Evolutionary conservation across 2,888 invertebrate genomes (phyloP), one percentile per base, ranked within the genome.

Genomic region (Cyclophora albipunctata): DNA sequence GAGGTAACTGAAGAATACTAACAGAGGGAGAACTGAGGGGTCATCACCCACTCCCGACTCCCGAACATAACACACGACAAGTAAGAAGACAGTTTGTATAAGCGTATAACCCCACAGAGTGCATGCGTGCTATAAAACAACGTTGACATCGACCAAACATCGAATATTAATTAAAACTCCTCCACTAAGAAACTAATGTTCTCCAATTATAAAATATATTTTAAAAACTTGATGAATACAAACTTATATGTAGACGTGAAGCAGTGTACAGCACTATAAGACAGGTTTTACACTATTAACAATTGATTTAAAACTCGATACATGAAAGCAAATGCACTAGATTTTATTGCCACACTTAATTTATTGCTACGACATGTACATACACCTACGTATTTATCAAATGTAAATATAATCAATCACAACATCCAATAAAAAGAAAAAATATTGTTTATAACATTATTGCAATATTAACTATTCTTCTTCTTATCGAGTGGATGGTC

Each of bases 361-460:
- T 85, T 88, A 88, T 88, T 88, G 87, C 87, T 88, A 88, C 85
- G 75, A 85, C 83, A 86, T 79, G 78, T 73, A 79, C 67, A 72
- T 78, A 84, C 74, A 64, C 75, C 83, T 84, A 84, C 79, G 71
- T 79, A 74, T 69, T 70, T 69, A 74, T 77, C 76, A 74, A 73
- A 75, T 74, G 81, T 81, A 83, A 82, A 84, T 84, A 80, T 77
- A 20, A 75, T 82, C 77, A 81, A 75, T 81, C 79, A 86, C 85
- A 85, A 87, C 85, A 85, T 86, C 74, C 73, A 82, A 82, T 83
- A 81, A 81, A 86, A 81, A 68, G 71, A 78, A 53, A 52, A 71
- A 85, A 81, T 78, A 80, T 79, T 73, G 71, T 81, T 69, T 71
- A 72, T 33, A 75, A 76, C 66, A 80, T 87, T 86, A 86, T 87